Evolutionary conservation across 2,888 invertebrate species (phyloP), one percentile per base, ranked within the genome.

Genomic region (Watsonalla cultraria): DNA sequence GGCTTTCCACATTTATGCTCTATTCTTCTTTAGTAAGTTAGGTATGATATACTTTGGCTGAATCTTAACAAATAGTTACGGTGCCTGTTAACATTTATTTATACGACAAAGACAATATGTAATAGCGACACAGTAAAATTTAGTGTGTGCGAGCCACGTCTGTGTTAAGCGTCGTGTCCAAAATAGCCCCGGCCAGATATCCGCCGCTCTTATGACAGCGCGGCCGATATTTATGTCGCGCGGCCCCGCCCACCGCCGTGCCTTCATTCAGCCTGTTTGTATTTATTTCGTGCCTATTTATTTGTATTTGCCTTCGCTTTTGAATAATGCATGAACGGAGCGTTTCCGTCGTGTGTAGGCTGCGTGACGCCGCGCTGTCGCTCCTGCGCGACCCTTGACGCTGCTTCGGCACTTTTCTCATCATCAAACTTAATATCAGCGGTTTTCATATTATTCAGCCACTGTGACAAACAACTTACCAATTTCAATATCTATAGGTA

Each of bases 321-420:
- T 90, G 90, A 90, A 90, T 90, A 84, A 90, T 89, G 82, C 85
- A 90, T 90, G 89, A 88, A 86, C 84, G 74, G 75, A 84, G 79
- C 82, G 84, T 90, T 88, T 89, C 90, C 90, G 87, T 80, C 85
- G 89, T 87, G 90, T 87, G 90, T 90, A 90, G 90, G 90, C 89
- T 82, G 90, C 90, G 86, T 90, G 90, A 90, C 90, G 90, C 90
- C 90, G 78, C 61, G 52, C 34, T 14, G 56, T 55, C 55, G 60
- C 55, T 51, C 53, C 59, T 59, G 66, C 62, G 51, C 65, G 71
- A 71, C 74, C 73, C 74, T 74, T 59, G 58, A 52, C 55, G 66
- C 74, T 66, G 52, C 68, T 69, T 75, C 63, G 65, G 66, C 73
- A 74, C 62, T 78, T 79, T 73, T 73, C 62, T 61, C 56, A 50